Evolutionary conservation across 2,888 invertebrate genomes (phyloP), one percentile per base, ranked within the genome.

Genomic region (Lepas anatifera): DNA sequence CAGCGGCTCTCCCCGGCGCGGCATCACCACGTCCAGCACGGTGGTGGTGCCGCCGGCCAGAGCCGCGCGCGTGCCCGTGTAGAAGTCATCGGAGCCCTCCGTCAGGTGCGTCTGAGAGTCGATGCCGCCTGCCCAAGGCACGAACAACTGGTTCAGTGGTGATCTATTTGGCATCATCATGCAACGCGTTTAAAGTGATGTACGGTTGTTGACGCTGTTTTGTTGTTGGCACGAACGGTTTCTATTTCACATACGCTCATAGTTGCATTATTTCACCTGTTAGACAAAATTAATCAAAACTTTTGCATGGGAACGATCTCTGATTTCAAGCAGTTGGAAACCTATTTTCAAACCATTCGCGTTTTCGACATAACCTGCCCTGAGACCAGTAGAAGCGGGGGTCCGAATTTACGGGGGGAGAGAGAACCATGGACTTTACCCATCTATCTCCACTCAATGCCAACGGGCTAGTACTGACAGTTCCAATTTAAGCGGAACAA

Each of bases 1-100:
- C 37, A 95, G 83, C 0, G 92, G 92, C 78, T 94, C 92, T 1
- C 89, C 78, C 66, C 77, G 77, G 70, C 78, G 76, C 2, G 73
- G 73, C 52, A 74, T 29, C 25, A 72, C 73, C 69, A 74, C 73
- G 70, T 74, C 74, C 72, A 74, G 90, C 77, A 98, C 90, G 85
- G 94, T 97, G 16, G 99, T 99, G 66, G 98, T 99, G 69, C 98
- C 99, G 48, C 99, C 99, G 72, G 98, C 95, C 6, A 99, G 84
- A 0, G 97, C 98, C 0, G 98, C 98, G 78, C 90, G 90, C 50
- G 98, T 98, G 70, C 99, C 99, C 79, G 89, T 88, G 80, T 98
- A 97, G 83, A 98, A 99, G 82, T 97, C 97, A 81, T 99, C 99
- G 11, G 89, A 89, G 3, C 92, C 84, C 76, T 84, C 86, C 1